Conservation (phyloP, 1,140 invertebrate species). For the Phortica variegata region DNA sequence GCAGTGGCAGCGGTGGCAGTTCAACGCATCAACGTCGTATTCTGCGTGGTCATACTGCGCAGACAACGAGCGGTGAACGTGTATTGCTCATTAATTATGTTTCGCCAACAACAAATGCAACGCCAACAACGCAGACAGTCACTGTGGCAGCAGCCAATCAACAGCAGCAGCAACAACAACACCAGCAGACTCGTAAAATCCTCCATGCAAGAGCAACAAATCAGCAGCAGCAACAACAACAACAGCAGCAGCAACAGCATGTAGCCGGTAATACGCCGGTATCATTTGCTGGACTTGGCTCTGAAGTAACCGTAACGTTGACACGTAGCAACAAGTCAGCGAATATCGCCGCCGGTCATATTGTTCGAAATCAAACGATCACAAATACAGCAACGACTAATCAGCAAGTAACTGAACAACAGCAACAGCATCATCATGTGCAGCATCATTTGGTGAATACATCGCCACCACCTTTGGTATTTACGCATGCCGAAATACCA, state of each 20-base stretch:
- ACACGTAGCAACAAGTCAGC: constrained; percentile 44
- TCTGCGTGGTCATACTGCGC: constrained; percentile 47
- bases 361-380: constrained; percentile 38
- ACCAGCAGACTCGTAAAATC: constrained; percentile 41
- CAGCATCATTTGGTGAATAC: too few relatives aligned
- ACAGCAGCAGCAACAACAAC: constrained; percentile 16
- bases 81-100: constrained; percentile 54
- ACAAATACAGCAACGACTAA: background rate
- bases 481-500: too few relatives aligned
- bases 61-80: constrained; percentile 49
- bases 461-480: background rate
- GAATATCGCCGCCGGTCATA: constrained; percentile 52
- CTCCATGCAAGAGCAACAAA: constrained; percentile 47
- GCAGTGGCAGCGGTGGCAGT: constrained; percentile 13
- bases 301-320: constrained; percentile 51
- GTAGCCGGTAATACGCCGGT: constrained; percentile 27
- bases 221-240: constrained; percentile 20
- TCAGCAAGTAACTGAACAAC: too few relatives aligned
- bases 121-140: background rate
- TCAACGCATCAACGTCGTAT: constrained; percentile 36
- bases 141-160: constrained; percentile 13
- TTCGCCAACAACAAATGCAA: constrained; percentile 25
- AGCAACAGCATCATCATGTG: too few relatives aligned
- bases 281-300: constrained; percentile 50
- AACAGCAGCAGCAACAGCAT: constrained; percentile 5